Evolutionary conservation across 1,140 invertebrate genomes (phyloP), one percentile per base, ranked within the genome.

Genomic region (Drosophila ficusphila): DNA sequence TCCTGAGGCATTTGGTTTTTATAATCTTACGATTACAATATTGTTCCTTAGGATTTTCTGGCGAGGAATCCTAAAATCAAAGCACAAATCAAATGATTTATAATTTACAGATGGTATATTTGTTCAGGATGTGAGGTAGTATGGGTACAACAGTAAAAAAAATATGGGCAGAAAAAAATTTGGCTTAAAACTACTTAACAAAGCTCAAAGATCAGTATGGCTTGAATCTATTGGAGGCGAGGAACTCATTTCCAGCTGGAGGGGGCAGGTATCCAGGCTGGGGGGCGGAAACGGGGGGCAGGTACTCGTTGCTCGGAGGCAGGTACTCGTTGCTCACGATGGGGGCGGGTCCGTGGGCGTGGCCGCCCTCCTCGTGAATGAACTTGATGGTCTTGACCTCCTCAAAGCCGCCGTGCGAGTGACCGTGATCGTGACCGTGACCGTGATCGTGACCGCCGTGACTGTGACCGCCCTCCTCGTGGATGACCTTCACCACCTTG

Each of bases 401-500:
- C 36, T 74, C 75, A 21, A 54, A 54, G 9, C 58, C 58, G 16
- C 53, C 58, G 12, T 77, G 58, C 18, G 46, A 68, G 44, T 29
- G 57, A 29, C 67, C 78, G 11, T 56, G 41, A 14, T 58, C 31
- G 19, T 49, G 29, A 14, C 60, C 70, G 34, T 54, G 44, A 23
- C 51, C 62, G 21, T 29, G 64, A 16, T 75, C 78, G 12, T 44
- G 41, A 47, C 65, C 53, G 14, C 41, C 64, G 21, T 75, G 73
- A 4, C 41, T 65, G 33, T 68, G 61, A 23, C 76, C 69, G 18
- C 44, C 72, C 44, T 90, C 83, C 51, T 90, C 71, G 5, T 90
- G 89, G 47, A 90, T 90, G 5, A 90, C 89, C 47, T 89, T 85
- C 12, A 90, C 77, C 14, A 71, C 85, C 36, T 90, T 90, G 1